Percentiles rank a stretch among this genome's conserved stretches.
phyloP scores from a whole-genome alignment of 1,140 invertebrate genomes.

The Maniola jurtina region DNA sequence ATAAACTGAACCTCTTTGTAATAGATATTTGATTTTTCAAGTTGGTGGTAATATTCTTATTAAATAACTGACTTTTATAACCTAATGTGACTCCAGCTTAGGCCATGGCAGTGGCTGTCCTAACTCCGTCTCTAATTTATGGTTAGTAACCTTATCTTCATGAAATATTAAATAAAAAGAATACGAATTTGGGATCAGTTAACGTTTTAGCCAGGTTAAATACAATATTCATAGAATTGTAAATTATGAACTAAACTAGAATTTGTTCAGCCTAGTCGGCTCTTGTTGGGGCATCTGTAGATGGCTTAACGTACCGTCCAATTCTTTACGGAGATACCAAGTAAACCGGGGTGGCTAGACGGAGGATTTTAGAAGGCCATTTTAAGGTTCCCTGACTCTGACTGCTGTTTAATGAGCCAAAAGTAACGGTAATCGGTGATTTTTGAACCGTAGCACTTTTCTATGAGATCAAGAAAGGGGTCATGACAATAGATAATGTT shows the following conservation, averaged over 20 bases:
- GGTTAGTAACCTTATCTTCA: no score
- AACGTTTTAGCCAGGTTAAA: no score
- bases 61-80: neutral
- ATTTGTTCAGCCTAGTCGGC: no score
- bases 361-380: neutral
- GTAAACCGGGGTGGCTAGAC: slow-evolving; percentile 11
- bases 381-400: neutral
- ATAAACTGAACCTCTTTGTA: no score
- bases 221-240: no score
- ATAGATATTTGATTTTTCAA: no score
- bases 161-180: no score
- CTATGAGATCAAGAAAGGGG: slow-evolving; percentile 2
- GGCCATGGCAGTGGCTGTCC: neutral
- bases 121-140: neutral
- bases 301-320: slow-evolving; percentile 35
- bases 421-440: slow-evolving; percentile 6
- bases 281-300: neutral
- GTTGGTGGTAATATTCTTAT: no score
- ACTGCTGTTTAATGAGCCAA: slow-evolving; percentile 2
- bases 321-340: slow-evolving; percentile 39
- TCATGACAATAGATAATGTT: neutral
- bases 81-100: neutral
- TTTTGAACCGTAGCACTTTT: neutral
- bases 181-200: no score
- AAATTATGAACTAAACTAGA: no score